phyloP scores from a whole-genome alignment of 2,113 vertebrate genomes.

The Leptobrachium ailaonicum region DNA sequence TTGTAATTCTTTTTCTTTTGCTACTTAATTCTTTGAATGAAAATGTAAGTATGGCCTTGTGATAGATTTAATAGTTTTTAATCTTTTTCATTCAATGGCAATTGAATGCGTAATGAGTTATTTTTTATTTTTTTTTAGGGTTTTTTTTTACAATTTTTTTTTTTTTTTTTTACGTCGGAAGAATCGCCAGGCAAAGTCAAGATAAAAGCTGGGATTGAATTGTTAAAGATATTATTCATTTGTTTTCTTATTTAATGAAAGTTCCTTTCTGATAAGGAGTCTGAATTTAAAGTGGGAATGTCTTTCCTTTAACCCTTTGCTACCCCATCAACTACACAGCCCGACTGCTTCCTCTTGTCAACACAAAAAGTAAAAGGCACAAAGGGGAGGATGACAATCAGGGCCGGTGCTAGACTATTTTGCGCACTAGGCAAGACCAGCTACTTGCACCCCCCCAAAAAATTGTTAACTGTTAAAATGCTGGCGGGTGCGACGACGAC shows the following conservation, averaged over 20 bases:
- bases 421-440: too few species aligned
- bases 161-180: not conserved
- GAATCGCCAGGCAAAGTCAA: not conserved
- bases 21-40: constrained; percentile 79
- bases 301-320: too few species aligned
- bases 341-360: too few species aligned
- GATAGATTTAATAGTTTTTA: constrained; percentile 82
- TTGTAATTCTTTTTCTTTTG: constrained; percentile 83
- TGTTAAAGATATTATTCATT: constrained; percentile 6
- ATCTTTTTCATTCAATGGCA: constrained; percentile 80
- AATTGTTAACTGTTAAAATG: too few species aligned
- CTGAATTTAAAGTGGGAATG: too few species aligned
- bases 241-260: constrained; percentile 2
- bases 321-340: too few species aligned
- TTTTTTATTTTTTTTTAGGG: constrained; percentile 60
- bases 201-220: constrained; percentile 15
- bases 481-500: too few species aligned
- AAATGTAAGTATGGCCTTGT: constrained; percentile 82
- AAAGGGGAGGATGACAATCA: too few species aligned
- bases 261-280: not conserved
- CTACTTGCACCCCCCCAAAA: too few species aligned
- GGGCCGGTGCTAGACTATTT: too few species aligned
- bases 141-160: constrained; percentile 52
- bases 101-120: constrained; percentile 83
- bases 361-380: too few species aligned